These are phyloP conservation scores for Amphiprion clarkii DNA, from an alignment of 2,797 vertebrate species.

Conservation along the genomic window DNA sequence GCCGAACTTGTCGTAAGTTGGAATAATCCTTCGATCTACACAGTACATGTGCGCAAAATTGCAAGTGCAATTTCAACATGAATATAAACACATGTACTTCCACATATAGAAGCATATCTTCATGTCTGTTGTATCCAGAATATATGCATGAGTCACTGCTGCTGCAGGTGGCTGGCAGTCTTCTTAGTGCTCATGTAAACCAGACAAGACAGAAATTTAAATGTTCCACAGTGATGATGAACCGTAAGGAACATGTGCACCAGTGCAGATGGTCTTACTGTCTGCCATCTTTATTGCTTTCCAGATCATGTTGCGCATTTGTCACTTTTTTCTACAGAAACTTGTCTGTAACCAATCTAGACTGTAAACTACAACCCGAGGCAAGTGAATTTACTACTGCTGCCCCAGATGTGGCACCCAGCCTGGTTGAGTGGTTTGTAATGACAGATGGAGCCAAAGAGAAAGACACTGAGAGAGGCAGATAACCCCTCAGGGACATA, in stretches of 20 bases:
- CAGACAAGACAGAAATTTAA: conserved; percentile 45
- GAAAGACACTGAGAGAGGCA: conserved; percentile 17
- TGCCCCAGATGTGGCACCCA: conserved; percentile 27
- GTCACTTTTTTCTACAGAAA: conserved; percentile 30
- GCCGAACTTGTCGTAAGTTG: neutral
- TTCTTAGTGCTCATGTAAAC: conserved; percentile 16
- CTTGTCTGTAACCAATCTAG: conserved; percentile 14
- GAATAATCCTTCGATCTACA: neutral
- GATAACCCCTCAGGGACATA: conserved; percentile 58
- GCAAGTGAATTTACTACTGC: conserved; percentile 14
- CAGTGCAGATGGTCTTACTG: conserved; percentile 35
- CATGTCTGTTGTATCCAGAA: conserved; percentile 34
- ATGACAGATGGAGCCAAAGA: conserved; percentile 61
- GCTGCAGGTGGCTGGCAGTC: conserved; percentile 58
- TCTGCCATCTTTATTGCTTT: conserved; percentile 40
- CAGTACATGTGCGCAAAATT: neutral
- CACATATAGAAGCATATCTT: neutral
- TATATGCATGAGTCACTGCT: conserved; percentile 48
- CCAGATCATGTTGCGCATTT: conserved; percentile 31
- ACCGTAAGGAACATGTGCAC: conserved; percentile 44
- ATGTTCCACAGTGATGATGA: conserved; percentile 25
- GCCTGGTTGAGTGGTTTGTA: conserved; percentile 54
- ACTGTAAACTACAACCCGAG: conserved; percentile 30
- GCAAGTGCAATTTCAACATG: neutral
- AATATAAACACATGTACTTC: neutral